Conservation (phyloP, 2,797 vertebrate species). For the Emydoidea blandingii region DNA sequence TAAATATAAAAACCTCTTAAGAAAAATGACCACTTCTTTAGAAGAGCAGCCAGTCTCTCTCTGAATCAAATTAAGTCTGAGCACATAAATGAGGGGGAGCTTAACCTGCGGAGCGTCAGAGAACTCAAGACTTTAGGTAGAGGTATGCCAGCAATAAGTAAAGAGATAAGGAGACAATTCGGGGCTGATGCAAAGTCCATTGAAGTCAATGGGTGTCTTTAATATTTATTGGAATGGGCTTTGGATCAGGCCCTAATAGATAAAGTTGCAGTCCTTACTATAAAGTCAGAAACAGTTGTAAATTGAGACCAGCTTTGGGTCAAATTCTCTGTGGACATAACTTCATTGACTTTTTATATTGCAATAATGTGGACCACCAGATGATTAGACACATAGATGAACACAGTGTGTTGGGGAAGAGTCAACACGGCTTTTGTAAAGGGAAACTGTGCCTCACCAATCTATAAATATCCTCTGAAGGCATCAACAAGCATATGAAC, state of each 20-base stretch:
- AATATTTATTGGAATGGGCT: constrained; percentile 62
- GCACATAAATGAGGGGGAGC: constrained; percentile 67
- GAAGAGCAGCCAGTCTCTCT: constrained; percentile 64
- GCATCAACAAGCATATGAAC: background rate
- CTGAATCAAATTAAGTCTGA: constrained; percentile 51
- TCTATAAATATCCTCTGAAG: background rate
- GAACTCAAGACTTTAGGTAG: constrained; percentile 63
- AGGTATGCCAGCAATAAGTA: constrained; percentile 46
- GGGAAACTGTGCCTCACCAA: background rate
- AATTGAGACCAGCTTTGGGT: background rate
- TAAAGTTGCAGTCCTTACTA: background rate
- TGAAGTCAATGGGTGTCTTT: constrained; percentile 59
- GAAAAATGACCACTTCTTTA: constrained; percentile 69
- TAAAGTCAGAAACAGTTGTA: constrained; percentile 10
- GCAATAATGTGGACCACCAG: background rate
- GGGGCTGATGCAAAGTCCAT: constrained; percentile 61
- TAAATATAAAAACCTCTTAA: constrained; percentile 72
- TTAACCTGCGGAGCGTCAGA: constrained; percentile 69
- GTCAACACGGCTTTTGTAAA: background rate
- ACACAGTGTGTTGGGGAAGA: background rate
- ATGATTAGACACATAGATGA: rapidly evolving
- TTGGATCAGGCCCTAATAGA: background rate
- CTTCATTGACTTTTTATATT: background rate
- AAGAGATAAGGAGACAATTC: constrained; percentile 50
- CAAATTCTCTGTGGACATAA: background rate